Evolutionary conservation across 2,888 invertebrate species (phyloP).

Genomic region (Pterobdella sp.): DNA sequence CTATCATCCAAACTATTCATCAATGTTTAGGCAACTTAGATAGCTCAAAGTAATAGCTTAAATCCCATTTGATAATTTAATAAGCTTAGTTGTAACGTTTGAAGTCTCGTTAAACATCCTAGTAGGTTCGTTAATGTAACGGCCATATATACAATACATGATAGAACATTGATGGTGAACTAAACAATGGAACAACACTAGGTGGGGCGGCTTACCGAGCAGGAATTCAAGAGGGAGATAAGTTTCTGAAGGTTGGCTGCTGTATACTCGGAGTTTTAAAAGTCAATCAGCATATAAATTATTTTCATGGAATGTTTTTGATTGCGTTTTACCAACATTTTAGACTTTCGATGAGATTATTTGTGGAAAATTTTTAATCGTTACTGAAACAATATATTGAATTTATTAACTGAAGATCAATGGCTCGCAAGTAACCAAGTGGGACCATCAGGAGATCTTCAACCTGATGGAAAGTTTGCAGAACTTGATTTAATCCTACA

Average conservation of each 20-base stretch:
- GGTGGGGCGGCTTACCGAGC: constrained; percentile 87
- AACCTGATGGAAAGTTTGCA: constrained; percentile 18
- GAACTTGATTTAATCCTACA: too few relatives aligned
- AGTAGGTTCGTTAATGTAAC: too few relatives aligned
- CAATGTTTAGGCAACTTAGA: too few relatives aligned
- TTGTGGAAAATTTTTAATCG: not conserved
- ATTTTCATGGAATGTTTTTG: not conserved
- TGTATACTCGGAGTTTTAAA: not conserved
- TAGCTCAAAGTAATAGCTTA: too few relatives aligned
- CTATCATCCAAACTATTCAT: too few relatives aligned
- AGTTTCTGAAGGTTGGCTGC: constrained; percentile 71
- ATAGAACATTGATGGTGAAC: too few relatives aligned
- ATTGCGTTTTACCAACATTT: not conserved
- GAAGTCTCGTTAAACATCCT: too few relatives aligned
- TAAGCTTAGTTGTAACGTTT: too few relatives aligned
- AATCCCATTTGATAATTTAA: too few relatives aligned
- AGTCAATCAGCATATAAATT: not conserved
- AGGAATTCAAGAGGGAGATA: constrained; percentile 82
- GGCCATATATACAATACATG: too few relatives aligned
- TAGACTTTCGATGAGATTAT: not conserved
- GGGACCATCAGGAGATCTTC: constrained; percentile 13
- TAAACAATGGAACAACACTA: too few relatives aligned
- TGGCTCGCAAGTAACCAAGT: constrained; percentile 18
- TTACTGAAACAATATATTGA: not conserved
- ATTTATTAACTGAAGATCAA: not conserved